Evolutionary conservation across 2,797 vertebrate genomes (phyloP).

Genomic region (Alcedo atthis): DNA sequence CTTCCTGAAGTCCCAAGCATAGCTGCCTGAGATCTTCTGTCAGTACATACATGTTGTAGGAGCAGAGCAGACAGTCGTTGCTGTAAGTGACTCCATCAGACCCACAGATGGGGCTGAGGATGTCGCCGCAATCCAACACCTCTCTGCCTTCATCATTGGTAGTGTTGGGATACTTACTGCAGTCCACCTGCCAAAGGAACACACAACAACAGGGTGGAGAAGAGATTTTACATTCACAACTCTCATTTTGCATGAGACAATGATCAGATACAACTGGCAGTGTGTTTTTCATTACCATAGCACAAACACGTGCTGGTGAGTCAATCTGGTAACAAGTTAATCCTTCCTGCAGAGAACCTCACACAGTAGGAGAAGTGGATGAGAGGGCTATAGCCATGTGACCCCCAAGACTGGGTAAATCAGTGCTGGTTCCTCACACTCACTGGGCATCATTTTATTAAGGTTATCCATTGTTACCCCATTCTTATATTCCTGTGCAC

Average conservation of each 20-base stretch:
- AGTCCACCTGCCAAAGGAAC: slow-evolving; percentile 32
- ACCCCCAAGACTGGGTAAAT: not conserved
- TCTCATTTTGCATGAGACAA: not conserved
- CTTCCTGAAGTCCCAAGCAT: not conserved
- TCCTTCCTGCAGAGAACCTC: not conserved
- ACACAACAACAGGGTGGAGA: not conserved
- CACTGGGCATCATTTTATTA: not conserved
- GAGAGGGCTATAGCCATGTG: not conserved
- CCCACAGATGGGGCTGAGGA: not conserved
- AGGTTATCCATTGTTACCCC: not conserved
- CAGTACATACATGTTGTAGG: slow-evolving; percentile 20
- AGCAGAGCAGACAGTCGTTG: slow-evolving; percentile 29
- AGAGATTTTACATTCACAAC: accelerated
- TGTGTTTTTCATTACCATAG: not conserved
- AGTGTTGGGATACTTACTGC: slow-evolving; percentile 25
- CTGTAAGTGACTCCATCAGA: not conserved
- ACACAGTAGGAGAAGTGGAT: not conserved
- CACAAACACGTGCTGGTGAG: not conserved
- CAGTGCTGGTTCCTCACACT: not conserved
- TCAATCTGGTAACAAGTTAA: not conserved
- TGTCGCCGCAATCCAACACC: not conserved
- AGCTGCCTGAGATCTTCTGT: not conserved
- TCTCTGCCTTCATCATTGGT: slow-evolving; percentile 37
- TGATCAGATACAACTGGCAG: not conserved
- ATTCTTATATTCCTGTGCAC: not conserved